These are phyloP conservation scores for Scomberomorus guttatus DNA, from an alignment of 2,797 vertebrate genomes.

Conservation along the genomic window DNA sequence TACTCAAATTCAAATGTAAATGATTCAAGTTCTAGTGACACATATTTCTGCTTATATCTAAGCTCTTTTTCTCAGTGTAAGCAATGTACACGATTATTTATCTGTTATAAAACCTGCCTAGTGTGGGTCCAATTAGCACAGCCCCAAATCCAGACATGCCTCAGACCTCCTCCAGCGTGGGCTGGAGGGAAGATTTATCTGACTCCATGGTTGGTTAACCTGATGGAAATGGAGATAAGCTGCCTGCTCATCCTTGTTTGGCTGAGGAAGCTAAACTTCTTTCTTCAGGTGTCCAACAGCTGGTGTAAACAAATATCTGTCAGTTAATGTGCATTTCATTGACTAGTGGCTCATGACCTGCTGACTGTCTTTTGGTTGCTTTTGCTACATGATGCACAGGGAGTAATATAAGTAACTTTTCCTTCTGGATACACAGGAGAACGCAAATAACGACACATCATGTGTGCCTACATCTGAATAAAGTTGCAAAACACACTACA, in stretches of 20 bases:
- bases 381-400: constrained; percentile 9
- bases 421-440: background rate
- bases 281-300: constrained; percentile 60
- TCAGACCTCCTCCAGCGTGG: constrained; percentile 66
- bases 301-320: constrained; percentile 66
- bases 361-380: constrained; percentile 29
- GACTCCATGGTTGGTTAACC: constrained; percentile 75
- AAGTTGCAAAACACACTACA: constrained; percentile 49
- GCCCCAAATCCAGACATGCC: constrained; percentile 74
- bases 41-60: no score
- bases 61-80: constrained; percentile 7
- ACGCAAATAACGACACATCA: constrained; percentile 2
- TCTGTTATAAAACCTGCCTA: constrained; percentile 57
- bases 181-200: constrained; percentile 68
- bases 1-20: no score
- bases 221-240: constrained; percentile 80
- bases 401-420: background rate
- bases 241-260: constrained; percentile 69
- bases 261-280: constrained; percentile 56
- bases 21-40: no score
- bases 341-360: constrained; percentile 26
- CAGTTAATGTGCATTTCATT: constrained; percentile 49
- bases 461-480: constrained; percentile 11
- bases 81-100: constrained; percentile 21
- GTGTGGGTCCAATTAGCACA: constrained; percentile 69